Evolutionary conservation across 1,140 invertebrate species (phyloP).

Genomic region (Periplaneta americana): DNA sequence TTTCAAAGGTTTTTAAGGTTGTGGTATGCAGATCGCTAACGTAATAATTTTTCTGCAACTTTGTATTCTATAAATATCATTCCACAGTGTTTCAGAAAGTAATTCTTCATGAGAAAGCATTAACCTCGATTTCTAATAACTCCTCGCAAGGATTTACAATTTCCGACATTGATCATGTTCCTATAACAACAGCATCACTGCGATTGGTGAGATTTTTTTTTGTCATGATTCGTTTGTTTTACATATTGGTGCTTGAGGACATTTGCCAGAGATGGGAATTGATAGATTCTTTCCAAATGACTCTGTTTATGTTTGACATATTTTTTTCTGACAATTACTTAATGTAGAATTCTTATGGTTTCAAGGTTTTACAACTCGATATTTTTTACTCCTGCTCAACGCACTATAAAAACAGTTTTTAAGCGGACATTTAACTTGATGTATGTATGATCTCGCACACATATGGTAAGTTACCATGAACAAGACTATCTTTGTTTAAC

Average conservation of each 20-base stretch:
- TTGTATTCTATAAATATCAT: too few species aligned
- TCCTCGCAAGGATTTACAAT: neutral
- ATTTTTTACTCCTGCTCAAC: neutral
- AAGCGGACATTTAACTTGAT: neutral
- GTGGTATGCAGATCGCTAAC: too few species aligned
- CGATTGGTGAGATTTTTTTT: neutral
- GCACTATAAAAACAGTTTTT: too few species aligned
- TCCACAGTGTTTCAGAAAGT: too few species aligned
- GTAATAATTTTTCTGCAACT: too few species aligned
- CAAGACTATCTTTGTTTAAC: neutral
- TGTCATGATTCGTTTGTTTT: neutral
- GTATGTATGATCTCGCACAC: neutral
- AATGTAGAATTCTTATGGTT: neutral
- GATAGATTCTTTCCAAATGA: neutral
- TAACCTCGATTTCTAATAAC: too few species aligned
- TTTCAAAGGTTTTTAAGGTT: too few species aligned
- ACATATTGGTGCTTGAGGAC: neutral
- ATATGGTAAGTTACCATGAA: neutral
- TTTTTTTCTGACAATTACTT: neutral
- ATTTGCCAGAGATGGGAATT: too few species aligned
- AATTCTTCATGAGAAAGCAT: too few species aligned
- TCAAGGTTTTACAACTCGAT: neutral
- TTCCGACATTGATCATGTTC: neutral
- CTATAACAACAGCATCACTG: neutral
- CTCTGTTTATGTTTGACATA: neutral